A percentile compares a stretch with the other conserved stretches of the same genome.
Evolutionary conservation across 64 coral and sea anemone genomes (phyloP).

Genomic region (Montipora foliosa): DNA sequence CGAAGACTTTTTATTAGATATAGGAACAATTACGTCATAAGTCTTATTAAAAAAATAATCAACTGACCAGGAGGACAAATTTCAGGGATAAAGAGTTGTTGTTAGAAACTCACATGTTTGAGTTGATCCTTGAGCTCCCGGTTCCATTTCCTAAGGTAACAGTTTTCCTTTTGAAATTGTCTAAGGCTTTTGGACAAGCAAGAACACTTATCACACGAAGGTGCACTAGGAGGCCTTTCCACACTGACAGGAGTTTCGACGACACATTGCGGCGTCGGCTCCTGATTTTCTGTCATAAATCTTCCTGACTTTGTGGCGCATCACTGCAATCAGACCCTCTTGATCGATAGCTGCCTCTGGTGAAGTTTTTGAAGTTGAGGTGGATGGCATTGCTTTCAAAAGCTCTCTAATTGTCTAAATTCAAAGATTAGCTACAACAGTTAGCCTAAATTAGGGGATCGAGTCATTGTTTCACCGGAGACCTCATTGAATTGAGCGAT

Average conservation of each 20-base stretch:
- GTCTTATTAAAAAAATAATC: no score
- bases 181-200: neutral
- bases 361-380: no score
- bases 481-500: neutral
- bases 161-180: neutral
- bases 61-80: no score
- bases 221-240: neutral
- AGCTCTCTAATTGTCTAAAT: no score
- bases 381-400: no score
- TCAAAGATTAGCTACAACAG: no score
- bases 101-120: neutral
- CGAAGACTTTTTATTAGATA: no score
- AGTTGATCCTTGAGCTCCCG: neutral
- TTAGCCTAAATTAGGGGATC: neutral
- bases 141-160: neutral
- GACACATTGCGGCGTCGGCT: neutral
- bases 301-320: neutral
- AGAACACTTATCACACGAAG: neutral
- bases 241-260: neutral
- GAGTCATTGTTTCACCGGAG: neutral
- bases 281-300: neutral
- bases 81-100: no score
- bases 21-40: no score
- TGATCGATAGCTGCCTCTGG: no score
- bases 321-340: neutral